Percentiles rank a stretch among this genome's conserved stretches.
Evolutionary conservation across 2,797 vertebrate genomes (phyloP).

Genomic region (Aldrovandia affinis): DNA sequence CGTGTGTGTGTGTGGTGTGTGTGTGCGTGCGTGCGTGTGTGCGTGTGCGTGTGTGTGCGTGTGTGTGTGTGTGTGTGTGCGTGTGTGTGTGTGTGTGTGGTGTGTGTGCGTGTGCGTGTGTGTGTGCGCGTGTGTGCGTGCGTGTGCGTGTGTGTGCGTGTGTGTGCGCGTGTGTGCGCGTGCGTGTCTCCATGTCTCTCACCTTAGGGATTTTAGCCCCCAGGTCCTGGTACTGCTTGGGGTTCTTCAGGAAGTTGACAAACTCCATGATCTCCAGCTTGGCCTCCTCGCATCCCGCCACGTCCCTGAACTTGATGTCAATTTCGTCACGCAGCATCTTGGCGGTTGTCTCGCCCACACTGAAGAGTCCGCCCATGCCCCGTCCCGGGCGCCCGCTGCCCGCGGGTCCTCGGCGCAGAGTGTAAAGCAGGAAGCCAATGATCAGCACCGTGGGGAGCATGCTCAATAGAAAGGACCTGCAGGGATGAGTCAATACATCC

Average conservation of each 20-base stretch:
- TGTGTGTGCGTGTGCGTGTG: not conserved
- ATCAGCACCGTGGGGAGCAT: conserved; percentile 90
- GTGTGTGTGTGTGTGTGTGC: not conserved
- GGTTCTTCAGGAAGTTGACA: conserved; percentile 96
- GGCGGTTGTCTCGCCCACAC: conserved; percentile 94
- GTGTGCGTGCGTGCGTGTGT: not conserved
- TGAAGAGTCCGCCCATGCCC: conserved; percentile 94
- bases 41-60: not conserved
- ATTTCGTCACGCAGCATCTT: conserved; percentile 94
- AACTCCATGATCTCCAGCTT: conserved; percentile 99
- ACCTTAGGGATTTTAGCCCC: conserved; percentile 98
- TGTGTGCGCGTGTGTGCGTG: conserved; percentile 1
- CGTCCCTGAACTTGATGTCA: conserved; percentile 95
- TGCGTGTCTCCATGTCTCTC: conserved; percentile 31
- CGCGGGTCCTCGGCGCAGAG: conserved; percentile 82
- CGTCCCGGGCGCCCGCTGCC: conserved; percentile 84
- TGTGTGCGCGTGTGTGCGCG: not conserved
- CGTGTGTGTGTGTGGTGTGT: not conserved
- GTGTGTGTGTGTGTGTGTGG: not conserved
- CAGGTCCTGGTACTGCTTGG: conserved; percentile 94
- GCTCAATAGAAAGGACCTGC: conserved; percentile 88
- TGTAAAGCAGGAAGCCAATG: conserved; percentile 88
- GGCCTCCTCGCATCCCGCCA: conserved; percentile 96
- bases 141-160: not conserved
- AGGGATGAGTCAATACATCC: not conserved